Conservation (phyloP, 2,888 invertebrate species). For the Selenia dentaria region DNA sequence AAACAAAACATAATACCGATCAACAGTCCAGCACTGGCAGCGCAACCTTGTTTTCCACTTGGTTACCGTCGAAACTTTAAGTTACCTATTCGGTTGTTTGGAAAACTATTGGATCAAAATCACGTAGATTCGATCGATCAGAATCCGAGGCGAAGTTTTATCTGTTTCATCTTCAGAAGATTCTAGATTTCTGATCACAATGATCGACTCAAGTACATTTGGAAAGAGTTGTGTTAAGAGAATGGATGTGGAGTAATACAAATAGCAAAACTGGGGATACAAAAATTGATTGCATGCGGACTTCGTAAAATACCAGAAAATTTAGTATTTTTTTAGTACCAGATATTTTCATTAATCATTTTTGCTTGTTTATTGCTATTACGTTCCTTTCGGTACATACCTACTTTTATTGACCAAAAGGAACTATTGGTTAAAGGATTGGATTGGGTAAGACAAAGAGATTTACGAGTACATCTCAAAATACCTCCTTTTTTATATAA, state of each 20-base stretch:
- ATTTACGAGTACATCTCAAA: too few relatives aligned
- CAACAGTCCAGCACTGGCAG: not conserved
- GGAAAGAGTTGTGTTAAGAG: not conserved
- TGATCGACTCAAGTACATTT: not conserved
- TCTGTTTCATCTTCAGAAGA: conserved; percentile 7
- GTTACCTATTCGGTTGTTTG: conserved; percentile 9
- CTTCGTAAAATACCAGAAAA: too few relatives aligned
- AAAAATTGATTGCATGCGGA: too few relatives aligned
- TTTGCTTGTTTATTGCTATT: too few relatives aligned
- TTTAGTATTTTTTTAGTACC: too few relatives aligned
- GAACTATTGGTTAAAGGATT: too few relatives aligned
- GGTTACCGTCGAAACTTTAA: conserved; percentile 19
- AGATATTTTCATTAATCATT: too few relatives aligned
- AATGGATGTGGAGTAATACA: not conserved
- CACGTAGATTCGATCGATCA: conserved; percentile 13
- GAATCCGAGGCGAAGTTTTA: conserved; percentile 8
- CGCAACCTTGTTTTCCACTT: conserved; percentile 51
- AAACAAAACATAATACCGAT: conserved; percentile 7
- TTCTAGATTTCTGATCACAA: not conserved
- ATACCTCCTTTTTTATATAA: too few relatives aligned
- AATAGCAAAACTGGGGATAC: not conserved
- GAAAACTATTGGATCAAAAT: conserved; percentile 14
- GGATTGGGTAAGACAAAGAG: too few relatives aligned
- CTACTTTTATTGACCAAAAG: too few relatives aligned
- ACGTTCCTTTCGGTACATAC: too few relatives aligned